These are phyloP conservation scores for Cheilosia vernalis DNA, from an alignment of 2,888 invertebrate genomes.

Conservation along the genomic window DNA sequence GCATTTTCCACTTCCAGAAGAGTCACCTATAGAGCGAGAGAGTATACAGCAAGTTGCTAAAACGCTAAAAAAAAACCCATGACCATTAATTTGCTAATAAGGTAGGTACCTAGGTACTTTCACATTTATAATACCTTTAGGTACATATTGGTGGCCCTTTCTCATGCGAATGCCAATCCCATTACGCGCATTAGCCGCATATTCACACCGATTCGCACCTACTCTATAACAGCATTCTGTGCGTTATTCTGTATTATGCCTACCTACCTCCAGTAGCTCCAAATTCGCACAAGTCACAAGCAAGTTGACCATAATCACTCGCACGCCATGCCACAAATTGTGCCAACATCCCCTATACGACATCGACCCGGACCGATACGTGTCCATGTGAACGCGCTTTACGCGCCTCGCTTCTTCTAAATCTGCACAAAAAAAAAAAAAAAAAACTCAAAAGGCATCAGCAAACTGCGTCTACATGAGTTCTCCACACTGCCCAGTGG, in stretches of 20 bases:
- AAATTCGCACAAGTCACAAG: neutral
- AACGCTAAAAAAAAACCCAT: neutral
- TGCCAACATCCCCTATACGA: conserved; percentile 27
- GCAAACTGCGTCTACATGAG: conserved; percentile 35
- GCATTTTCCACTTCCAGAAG: no score
- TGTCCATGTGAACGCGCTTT: conserved; percentile 44
- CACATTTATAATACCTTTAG: no score
- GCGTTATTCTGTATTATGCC: no score
- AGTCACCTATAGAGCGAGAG: no score
- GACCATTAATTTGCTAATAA: neutral
- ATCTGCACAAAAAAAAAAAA: no score
- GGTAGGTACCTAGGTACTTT: no score
- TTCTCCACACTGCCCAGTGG: conserved; percentile 54
- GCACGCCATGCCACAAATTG: conserved; percentile 39
- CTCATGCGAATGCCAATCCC: neutral
- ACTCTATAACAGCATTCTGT: no score
- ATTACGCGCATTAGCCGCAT: neutral
- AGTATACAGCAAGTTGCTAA: no score
- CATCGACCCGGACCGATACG: neutral
- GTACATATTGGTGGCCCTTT: neutral
- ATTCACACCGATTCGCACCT: neutral
- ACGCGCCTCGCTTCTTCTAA: conserved; percentile 30
- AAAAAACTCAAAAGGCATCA: conserved; percentile 34
- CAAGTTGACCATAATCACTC: conserved; percentile 26
- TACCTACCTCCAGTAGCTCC: no score